Base-by-base conservation (phyloP, 2,888 invertebrate species). In the Drosophila cognata region DNA sequence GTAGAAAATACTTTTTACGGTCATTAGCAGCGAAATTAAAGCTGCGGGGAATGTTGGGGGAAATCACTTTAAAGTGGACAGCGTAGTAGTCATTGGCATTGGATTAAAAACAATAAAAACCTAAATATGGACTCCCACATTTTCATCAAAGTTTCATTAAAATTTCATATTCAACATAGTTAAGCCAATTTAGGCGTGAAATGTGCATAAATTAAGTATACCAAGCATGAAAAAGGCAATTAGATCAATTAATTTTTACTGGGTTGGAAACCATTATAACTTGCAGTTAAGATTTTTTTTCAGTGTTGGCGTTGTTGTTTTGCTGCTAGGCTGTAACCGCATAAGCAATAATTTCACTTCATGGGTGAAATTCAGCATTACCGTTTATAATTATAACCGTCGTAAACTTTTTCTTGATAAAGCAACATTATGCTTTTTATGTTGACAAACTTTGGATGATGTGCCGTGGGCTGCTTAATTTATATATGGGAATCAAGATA, bases 301-400 rank as follows among this genome's bases (percentile, higher is more conserved):
- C 25, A 25, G 21, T 56, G 25, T 38, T 55, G 28, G 56, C 10
- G 18, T 53, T 33, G 52, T 33, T 52, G n/a, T 52, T 52, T 50
- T 50, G 50, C 28, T 33, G 21, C 28, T 29, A 29, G 8, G 56
- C 29, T 29, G 70, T 63, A 55, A 36, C 61, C 57, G 50, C 72
- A 76, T 60, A 55, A 29, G 65, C 65, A 62, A 77, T 69, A 77
- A 79, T 90, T 86, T 86, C 87, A 84, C 89, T 84, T 74, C 68
- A 79, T 71, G 71, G 71, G 73, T 83, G 81, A 86, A 89, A 81
- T 79, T 86, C 73, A 77, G 60, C 84, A 78, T 76, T 61, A 74
- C 65, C 67, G 66, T 70, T 82, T 71, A 72, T 68, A 67, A 71
- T 69, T 78, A 65, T 73, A 69, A 65, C 16, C 61, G 51, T 50